Evolutionary conservation across 2,797 vertebrate genomes (phyloP).

Genomic region (Buceros bicornis): DNA sequence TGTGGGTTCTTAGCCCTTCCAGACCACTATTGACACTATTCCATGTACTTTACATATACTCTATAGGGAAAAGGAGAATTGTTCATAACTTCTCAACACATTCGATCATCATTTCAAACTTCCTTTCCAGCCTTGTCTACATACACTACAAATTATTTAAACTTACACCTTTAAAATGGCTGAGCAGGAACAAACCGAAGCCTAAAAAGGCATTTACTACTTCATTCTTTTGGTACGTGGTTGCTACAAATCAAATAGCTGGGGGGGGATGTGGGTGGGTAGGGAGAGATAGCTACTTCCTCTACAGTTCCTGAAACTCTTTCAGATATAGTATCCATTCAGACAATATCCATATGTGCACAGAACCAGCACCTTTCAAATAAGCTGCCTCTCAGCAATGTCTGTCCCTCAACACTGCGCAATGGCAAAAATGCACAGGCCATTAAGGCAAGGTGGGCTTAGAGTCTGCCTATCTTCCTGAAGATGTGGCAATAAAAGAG

Average conservation of each 20-base stretch:
- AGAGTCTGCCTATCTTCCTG: neutral
- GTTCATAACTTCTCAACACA: conserved; percentile 1
- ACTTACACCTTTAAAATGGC: neutral
- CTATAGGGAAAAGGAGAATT: neutral
- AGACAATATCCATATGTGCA: neutral
- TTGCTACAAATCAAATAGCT: neutral
- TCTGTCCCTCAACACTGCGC: neutral
- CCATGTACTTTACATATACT: neutral
- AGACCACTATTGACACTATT: neutral
- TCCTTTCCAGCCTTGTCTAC: neutral
- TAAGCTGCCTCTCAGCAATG: neutral
- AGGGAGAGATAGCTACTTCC: neutral
- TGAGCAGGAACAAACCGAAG: neutral
- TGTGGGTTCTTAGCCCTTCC: neutral
- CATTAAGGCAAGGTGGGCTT: neutral
- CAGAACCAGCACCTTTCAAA: neutral
- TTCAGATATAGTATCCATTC: neutral
- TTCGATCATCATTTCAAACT: neutral
- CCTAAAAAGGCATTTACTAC: neutral
- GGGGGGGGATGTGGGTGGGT: no score
- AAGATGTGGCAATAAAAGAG: neutral
- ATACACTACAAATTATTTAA: neutral
- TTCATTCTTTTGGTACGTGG: neutral
- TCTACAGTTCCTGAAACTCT: neutral
- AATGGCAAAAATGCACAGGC: neutral